A percentile compares a stretch with the other conserved stretches of the same genome.
Evolutionary conservation across 2,797 vertebrate genomes (phyloP).

Genomic region (Gallinago solitaria): DNA sequence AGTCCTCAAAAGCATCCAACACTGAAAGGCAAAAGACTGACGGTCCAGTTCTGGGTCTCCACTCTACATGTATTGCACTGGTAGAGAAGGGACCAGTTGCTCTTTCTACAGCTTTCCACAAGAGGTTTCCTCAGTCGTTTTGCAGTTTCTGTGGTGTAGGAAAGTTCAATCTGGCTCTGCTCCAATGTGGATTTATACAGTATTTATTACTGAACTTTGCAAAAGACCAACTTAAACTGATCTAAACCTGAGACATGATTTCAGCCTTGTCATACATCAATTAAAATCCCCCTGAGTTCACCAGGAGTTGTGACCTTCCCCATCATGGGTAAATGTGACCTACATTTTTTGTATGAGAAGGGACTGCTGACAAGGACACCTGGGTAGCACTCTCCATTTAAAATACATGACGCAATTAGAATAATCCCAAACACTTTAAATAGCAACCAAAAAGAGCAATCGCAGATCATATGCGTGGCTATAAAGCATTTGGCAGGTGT

Average conservation of each 20-base stretch:
- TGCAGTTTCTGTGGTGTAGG: neutral
- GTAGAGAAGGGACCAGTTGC: neutral
- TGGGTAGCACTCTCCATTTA: neutral
- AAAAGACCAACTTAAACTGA: neutral
- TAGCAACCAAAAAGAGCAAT: neutral
- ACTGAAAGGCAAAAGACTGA: neutral
- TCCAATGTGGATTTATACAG: neutral
- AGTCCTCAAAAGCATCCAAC: neutral
- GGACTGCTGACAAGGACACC: constrained; percentile 33
- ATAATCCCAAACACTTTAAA: constrained; percentile 24
- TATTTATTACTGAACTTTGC: neutral
- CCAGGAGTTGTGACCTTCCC: neutral
- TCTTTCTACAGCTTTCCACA: neutral
- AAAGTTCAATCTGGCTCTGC: neutral
- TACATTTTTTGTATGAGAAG: neutral
- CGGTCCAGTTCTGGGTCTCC: neutral
- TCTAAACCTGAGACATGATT: neutral
- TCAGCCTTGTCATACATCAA: constrained; percentile 33
- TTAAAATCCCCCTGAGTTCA: neutral
- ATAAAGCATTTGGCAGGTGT: constrained; percentile 52
- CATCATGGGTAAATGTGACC: neutral
- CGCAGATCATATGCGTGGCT: neutral
- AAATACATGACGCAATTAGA: constrained; percentile 23
- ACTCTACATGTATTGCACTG: fast-evolving
- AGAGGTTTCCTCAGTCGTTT: neutral